phyloP scores from a whole-genome alignment of 2,797 vertebrate species.

The Hipposideros larvatus region DNA sequence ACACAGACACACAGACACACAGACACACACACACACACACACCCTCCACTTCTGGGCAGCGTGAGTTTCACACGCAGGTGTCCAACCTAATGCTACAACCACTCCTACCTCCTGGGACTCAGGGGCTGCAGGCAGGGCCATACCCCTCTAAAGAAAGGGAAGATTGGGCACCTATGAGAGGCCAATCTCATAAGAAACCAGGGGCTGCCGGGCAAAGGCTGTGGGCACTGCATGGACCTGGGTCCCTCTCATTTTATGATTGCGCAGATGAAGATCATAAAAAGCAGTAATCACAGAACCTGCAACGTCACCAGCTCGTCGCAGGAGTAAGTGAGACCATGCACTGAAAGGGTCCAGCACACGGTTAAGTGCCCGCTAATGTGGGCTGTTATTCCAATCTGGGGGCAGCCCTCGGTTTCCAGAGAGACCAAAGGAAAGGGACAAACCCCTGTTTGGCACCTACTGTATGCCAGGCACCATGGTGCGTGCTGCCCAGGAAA shows the following conservation, averaged over 20 bases:
- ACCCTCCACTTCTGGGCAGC: background rate
- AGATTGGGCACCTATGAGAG: rapidly evolving
- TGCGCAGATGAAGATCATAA: background rate
- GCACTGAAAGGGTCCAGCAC: background rate
- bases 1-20: too few species aligned
- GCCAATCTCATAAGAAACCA: background rate
- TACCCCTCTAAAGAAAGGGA: background rate
- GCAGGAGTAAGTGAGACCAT: background rate
- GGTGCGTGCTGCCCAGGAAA: rapidly evolving
- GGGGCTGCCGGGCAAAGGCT: background rate
- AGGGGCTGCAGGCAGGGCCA: too few species aligned
- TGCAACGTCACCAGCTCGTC: background rate
- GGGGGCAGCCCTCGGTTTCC: background rate
- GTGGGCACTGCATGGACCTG: rapidly evolving
- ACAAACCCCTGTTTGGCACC: background rate
- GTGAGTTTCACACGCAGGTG: background rate
- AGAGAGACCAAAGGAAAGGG: background rate
- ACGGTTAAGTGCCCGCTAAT: background rate
- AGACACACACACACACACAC: too few species aligned
- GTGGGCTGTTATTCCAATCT: background rate
- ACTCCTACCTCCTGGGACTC: too few species aligned
- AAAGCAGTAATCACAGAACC: background rate
- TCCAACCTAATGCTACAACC: background rate
- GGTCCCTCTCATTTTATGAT: background rate
- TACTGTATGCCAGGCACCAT: background rate